phyloP scores from a whole-genome alignment of 2,113 vertebrate species.

The Callocephalon fimbriatum region DNA sequence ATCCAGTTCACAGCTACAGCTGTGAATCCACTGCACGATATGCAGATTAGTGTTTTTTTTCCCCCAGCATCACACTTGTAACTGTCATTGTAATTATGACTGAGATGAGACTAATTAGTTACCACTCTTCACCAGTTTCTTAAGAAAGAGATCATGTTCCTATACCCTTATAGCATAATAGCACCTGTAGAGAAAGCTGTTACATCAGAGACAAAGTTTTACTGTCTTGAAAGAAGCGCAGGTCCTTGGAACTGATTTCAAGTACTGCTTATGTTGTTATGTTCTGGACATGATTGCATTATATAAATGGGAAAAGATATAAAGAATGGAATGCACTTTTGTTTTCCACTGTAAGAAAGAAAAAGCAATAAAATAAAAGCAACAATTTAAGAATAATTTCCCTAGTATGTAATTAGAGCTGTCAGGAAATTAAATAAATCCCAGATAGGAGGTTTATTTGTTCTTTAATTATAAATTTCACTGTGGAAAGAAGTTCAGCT shows the following conservation, averaged over 20 bases:
- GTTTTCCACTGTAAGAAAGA: not conserved
- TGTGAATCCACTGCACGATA: not conserved
- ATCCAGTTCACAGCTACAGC: not conserved
- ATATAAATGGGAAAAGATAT: not conserved
- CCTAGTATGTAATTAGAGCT: not conserved
- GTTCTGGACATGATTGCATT: not conserved
- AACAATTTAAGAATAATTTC: not conserved
- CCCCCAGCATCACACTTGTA: not conserved
- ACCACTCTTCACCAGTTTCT: not conserved
- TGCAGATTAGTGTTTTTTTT: not conserved
- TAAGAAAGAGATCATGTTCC: not conserved
- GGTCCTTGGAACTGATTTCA: not conserved
- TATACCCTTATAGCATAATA: not conserved
- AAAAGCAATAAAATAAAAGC: not conserved
- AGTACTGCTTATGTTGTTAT: not conserved
- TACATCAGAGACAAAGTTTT: not conserved
- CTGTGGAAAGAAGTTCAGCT: not conserved
- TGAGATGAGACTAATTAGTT: not conserved
- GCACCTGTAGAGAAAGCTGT: not conserved
- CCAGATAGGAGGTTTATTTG: not conserved
- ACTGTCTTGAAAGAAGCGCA: not conserved
- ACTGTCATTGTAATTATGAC: not conserved
- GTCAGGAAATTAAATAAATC: not conserved
- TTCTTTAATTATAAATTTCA: not conserved
- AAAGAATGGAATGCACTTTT: not conserved